Percentiles rank a stretch among this genome's conserved stretches.
phyloP scores from a whole-genome alignment of 2,888 invertebrate species.

The Dasypogon diadema region DNA sequence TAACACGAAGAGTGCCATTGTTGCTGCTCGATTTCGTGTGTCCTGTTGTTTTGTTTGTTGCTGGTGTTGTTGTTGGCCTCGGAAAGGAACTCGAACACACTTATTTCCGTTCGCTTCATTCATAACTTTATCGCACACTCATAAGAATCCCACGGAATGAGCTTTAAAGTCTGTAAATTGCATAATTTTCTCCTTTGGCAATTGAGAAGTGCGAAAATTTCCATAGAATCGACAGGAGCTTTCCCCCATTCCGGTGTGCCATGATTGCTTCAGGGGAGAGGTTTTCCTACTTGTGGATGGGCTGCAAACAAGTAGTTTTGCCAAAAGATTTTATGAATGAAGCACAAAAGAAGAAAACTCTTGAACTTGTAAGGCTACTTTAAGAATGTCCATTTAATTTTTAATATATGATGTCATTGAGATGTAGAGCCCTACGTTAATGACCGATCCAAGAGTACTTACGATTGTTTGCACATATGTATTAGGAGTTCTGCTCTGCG shows the following conservation, averaged over 20 bases:
- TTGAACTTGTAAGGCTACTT: too few relatives aligned
- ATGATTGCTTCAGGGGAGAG: not conserved
- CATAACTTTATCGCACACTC: not conserved
- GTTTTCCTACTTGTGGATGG: not conserved
- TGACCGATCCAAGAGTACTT: too few relatives aligned
- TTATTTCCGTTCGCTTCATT: not conserved
- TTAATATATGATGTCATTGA: too few relatives aligned
- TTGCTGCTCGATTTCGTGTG: slow-evolving; percentile 30
- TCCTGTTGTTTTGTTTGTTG: not conserved
- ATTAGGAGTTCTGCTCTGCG: too few relatives aligned
- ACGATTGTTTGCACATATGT: too few relatives aligned
- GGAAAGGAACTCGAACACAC: not conserved
- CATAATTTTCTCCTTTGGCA: slow-evolving; percentile 15
- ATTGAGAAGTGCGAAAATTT: not conserved
- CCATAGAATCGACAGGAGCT: not conserved
- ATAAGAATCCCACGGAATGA: not conserved
- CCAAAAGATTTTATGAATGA: slow-evolving; percentile 20
- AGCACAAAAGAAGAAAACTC: too few relatives aligned
- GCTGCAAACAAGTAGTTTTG: slow-evolving; percentile 10
- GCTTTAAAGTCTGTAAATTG: slow-evolving; percentile 22
- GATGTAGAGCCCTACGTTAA: too few relatives aligned
- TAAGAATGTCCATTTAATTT: not conserved
- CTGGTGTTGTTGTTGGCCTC: slow-evolving; percentile 18
- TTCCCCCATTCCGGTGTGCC: not conserved
- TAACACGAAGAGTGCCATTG: slow-evolving; percentile 20